Conservation (phyloP, 35 echinoderm and acorn worm species). For the Apostichopus californicus region DNA sequence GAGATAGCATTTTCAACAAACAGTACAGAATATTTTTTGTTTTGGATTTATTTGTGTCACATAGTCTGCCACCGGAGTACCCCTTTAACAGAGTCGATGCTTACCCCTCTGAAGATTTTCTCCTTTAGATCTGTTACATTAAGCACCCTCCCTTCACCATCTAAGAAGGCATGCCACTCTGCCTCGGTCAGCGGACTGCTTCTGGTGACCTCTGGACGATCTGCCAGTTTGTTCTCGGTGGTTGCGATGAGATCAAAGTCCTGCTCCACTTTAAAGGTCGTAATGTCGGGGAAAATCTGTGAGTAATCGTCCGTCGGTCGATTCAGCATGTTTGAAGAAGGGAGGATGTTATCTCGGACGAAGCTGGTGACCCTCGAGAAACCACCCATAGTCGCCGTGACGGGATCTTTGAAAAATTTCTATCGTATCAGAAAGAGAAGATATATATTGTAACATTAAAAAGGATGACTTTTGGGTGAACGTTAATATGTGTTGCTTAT, state of each 20-base stretch:
- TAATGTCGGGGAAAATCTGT: constrained; percentile 82
- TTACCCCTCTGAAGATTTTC: constrained; percentile 97
- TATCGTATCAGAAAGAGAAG: not conserved
- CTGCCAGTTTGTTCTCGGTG: constrained; percentile 72
- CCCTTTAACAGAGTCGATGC: not conserved
- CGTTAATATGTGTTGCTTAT: not conserved
- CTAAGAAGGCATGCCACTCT: constrained; percentile 72
- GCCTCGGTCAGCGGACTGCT: constrained; percentile 51
- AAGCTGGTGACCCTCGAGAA: constrained; percentile 99
- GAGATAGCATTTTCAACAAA: too few species aligned
- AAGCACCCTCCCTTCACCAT: constrained; percentile 77
- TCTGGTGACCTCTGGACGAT: constrained; percentile 76
- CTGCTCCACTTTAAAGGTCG: constrained; percentile 74
- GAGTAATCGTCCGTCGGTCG: constrained; percentile 85
- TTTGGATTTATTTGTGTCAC: too few species aligned
- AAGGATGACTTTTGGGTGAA: not conserved
- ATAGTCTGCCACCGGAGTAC: too few species aligned
- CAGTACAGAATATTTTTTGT: too few species aligned
- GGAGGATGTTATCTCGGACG: constrained; percentile 74
- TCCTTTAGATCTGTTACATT: constrained; percentile 68
- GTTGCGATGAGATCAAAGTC: constrained; percentile 82
- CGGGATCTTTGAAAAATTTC: constrained; percentile 98
- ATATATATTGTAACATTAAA: not conserved
- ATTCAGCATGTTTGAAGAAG: constrained; percentile 11
- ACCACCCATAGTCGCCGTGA: constrained; percentile 81